Conservation (phyloP, 2,797 vertebrate genomes). For the Eupleurogrammus muticus region DNA sequence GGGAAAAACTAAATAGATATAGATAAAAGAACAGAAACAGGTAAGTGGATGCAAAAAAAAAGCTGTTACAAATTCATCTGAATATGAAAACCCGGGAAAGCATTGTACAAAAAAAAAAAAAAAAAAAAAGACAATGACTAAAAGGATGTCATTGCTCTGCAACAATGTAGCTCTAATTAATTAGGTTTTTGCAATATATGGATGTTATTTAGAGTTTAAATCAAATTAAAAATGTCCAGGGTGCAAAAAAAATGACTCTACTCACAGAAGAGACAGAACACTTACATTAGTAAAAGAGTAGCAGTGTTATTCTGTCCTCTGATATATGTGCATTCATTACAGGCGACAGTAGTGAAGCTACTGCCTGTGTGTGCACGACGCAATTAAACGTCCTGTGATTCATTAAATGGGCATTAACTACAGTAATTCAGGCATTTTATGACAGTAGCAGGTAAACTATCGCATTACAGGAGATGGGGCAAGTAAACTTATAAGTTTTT, state of each 20-base stretch:
- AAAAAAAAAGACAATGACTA: background rate
- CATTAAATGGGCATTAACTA: conserved; percentile 7
- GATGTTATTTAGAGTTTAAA: background rate
- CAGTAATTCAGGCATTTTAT: conserved; percentile 5
- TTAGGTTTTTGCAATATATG: conserved; percentile 10
- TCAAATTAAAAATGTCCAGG: conserved; percentile 5
- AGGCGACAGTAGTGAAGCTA: background rate
- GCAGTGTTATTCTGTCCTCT: conserved; percentile 1
- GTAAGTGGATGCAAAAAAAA: too few species aligned
- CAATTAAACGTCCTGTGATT: conserved; percentile 22
- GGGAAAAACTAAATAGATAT: background rate
- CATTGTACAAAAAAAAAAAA: background rate
- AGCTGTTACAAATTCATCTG: too few species aligned
- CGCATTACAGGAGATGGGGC: background rate
- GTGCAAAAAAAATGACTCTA: conserved; percentile 9
- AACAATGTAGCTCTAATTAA: background rate
- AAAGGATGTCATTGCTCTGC: background rate
- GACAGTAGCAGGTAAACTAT: conserved; percentile 1
- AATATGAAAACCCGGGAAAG: background rate
- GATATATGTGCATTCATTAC: conserved; percentile 2
- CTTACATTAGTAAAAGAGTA: background rate
- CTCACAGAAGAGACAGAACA: background rate
- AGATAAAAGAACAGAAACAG: background rate
- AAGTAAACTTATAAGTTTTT: background rate
- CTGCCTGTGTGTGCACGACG: background rate